A percentile compares a stretch with the other conserved stretches of the same genome.
Conservation (phyloP, 2,797 vertebrate species). For the Amazona finschi region DNA sequence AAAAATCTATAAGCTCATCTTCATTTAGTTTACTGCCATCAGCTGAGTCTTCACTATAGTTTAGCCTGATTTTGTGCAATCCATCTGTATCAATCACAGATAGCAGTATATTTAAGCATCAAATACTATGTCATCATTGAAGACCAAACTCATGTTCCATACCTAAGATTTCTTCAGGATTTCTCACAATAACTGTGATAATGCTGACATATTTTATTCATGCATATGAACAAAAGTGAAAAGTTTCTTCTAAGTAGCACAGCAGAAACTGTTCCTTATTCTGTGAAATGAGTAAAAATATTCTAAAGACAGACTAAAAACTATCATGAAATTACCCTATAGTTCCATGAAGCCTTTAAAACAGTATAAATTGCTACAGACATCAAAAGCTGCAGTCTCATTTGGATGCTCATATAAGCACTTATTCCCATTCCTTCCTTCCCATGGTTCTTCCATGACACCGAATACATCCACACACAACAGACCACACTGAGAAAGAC, state of each 20-base stretch:
- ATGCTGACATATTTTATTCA: not conserved
- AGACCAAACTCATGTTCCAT: not conserved
- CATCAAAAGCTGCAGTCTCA: not conserved
- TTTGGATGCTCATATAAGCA: not conserved
- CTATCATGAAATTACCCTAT: not conserved
- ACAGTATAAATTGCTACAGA: not conserved
- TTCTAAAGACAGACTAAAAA: not conserved
- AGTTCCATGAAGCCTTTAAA: not conserved
- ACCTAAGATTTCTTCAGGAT: not conserved
- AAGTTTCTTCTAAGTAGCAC: not conserved
- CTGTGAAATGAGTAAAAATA: not conserved
- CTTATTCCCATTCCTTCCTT: not conserved
- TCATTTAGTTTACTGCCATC: constrained; percentile 77
- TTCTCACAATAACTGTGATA: not conserved
- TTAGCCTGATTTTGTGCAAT: constrained; percentile 89
- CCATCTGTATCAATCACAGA: constrained; percentile 80
- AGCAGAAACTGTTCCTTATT: not conserved
- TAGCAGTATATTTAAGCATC: constrained; percentile 5
- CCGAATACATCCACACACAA: not conserved
- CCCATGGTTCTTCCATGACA: not conserved
- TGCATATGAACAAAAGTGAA: not conserved
- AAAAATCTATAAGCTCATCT: constrained; percentile 86
- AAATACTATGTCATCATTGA: not conserved
- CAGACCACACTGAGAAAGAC: not conserved
- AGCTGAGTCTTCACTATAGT: constrained; percentile 81